Evolutionary conservation across 2,888 invertebrate species (phyloP).

Genomic region (Lomographa bimaculata): DNA sequence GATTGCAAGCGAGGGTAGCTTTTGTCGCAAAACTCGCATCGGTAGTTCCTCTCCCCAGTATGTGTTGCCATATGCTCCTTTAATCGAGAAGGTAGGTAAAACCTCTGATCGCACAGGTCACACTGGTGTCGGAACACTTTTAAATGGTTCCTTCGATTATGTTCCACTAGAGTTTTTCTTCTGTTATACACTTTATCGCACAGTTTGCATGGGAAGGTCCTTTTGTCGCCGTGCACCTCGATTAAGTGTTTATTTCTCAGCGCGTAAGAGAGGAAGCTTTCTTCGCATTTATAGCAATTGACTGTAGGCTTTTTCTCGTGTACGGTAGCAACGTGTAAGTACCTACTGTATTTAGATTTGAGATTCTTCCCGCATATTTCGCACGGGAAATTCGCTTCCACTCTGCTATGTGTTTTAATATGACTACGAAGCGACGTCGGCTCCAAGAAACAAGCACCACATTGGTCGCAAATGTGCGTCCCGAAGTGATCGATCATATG

Average conservation of each 20-base stretch:
- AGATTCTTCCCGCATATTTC: conserved; percentile 73
- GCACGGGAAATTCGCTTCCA: conserved; percentile 74
- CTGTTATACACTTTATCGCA: conserved; percentile 71
- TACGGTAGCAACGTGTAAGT: conserved; percentile 59
- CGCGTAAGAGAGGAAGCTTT: conserved; percentile 63
- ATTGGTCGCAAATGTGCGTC: conserved; percentile 66
- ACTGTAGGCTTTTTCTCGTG: conserved; percentile 70
- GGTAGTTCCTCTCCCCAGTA: conserved; percentile 68
- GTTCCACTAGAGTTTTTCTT: conserved; percentile 65
- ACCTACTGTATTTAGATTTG: conserved; percentile 65
- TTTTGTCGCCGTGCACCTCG: conserved; percentile 60
- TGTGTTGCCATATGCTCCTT: conserved; percentile 74
- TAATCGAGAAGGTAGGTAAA: conserved; percentile 69
- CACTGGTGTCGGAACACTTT: conserved; percentile 77
- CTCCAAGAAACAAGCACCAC: conserved; percentile 76
- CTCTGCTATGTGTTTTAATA: conserved; percentile 64
- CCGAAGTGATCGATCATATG: conserved; percentile 74
- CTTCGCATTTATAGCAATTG: conserved; percentile 70
- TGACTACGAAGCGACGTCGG: conserved; percentile 61
- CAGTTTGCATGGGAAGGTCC: conserved; percentile 62
- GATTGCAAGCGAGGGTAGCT: conserved; percentile 66
- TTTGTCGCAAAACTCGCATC: conserved; percentile 71
- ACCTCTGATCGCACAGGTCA: conserved; percentile 78
- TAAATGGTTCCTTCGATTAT: conserved; percentile 62
- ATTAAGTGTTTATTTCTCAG: conserved; percentile 66